Conservation (phyloP, 2,113 vertebrate species). For the Crotalus helleri region DNA sequence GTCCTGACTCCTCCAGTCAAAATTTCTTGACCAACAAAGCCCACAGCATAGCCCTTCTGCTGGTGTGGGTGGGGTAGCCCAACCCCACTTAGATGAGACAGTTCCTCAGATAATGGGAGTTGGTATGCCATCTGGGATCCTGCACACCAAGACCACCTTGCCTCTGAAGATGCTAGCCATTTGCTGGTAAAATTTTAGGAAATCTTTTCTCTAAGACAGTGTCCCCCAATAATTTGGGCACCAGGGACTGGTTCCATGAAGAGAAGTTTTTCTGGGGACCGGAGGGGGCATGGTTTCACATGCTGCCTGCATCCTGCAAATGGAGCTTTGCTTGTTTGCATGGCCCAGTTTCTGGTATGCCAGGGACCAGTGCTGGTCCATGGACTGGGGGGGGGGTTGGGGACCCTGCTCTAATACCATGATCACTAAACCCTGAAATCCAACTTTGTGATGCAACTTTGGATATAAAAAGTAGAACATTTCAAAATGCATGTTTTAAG, state of each 20-base stretch:
- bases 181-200: not conserved
- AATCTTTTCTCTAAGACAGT: not conserved
- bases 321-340: too few relatives aligned
- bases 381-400: too few relatives aligned
- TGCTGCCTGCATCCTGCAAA: too few relatives aligned
- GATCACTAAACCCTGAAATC: not conserved
- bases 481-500: not conserved
- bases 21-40: not conserved
- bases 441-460: not conserved
- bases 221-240: too few relatives aligned
- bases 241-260: too few relatives aligned
- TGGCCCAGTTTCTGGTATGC: too few relatives aligned
- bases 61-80: not conserved
- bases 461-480: not conserved
- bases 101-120: not conserved
- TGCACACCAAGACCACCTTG: not conserved
- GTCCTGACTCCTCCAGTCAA: not conserved
- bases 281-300: too few relatives aligned
- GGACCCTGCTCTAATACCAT: not conserved
- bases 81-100: not conserved
- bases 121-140: not conserved
- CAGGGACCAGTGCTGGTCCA: too few relatives aligned
- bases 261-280: too few relatives aligned
- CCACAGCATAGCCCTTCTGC: not conserved
- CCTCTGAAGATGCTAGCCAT: not conserved